These are phyloP conservation scores for Lophura nycthemera DNA, from an alignment of 2,113 vertebrate genomes.

Conservation along the genomic window DNA sequence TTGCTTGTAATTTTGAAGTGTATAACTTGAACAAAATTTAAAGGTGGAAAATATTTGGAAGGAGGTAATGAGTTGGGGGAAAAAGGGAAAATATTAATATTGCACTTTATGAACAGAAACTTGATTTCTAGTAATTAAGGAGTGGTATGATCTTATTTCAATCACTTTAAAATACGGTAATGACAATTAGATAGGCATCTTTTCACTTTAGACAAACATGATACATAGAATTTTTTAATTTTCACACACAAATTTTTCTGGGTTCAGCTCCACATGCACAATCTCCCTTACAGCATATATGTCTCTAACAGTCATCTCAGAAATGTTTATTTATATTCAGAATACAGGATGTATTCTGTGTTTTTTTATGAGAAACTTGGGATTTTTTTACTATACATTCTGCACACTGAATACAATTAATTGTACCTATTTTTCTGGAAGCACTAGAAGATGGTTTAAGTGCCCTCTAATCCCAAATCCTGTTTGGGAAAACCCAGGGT, in stretches of 20 bases:
- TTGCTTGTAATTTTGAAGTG: conserved; percentile 58
- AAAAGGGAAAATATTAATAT: conserved; percentile 70
- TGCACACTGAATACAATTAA: not conserved
- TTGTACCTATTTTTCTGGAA: not conserved
- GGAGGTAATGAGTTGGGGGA: conserved; percentile 23
- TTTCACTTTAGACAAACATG: conserved; percentile 8
- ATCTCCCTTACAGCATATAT: not conserved
- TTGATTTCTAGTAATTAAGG: conserved; percentile 55
- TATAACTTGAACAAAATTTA: conserved; percentile 52
- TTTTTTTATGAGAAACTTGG: not conserved
- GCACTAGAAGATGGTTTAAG: not conserved
- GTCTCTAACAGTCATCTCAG: not conserved
- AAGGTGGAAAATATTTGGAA: conserved; percentile 63
- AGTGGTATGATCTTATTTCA: not conserved
- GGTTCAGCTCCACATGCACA: not conserved
- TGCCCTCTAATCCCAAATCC: not conserved
- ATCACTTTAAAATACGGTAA: conserved; percentile 18
- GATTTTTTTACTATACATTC: not conserved
- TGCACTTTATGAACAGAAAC: conserved; percentile 51
- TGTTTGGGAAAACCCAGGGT: not conserved
- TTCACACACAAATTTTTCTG: not conserved
- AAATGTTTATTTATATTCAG: not conserved
- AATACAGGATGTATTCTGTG: not conserved
- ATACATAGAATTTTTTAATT: not conserved
- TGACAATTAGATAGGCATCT: conserved; percentile 10